Evolutionary conservation across 2,797 vertebrate species (phyloP).

Genomic region (Labeo calbasu): DNA sequence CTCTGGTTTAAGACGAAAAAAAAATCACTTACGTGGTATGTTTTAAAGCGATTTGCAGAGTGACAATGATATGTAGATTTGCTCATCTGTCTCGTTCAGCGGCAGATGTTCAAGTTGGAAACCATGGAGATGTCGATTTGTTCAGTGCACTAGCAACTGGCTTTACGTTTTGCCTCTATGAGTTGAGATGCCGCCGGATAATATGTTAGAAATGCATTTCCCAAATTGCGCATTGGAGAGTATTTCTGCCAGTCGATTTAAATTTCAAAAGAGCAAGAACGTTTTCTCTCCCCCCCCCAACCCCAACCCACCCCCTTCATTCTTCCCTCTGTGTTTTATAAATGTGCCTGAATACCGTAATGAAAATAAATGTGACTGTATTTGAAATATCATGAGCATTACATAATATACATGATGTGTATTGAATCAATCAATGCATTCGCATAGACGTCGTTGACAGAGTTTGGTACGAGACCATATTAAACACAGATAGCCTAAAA

Average conservation of each 20-base stretch:
- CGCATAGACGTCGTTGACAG: background rate
- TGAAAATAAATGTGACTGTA: background rate
- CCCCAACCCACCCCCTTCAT: too few relatives aligned
- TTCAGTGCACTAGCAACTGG: slow-evolving; percentile 14
- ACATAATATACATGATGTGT: background rate
- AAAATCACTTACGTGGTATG: background rate
- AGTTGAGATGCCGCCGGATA: slow-evolving; percentile 25
- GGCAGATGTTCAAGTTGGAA: slow-evolving; percentile 17
- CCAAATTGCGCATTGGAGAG: slow-evolving; percentile 41
- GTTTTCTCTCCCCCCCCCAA: background rate
- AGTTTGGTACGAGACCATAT: background rate
- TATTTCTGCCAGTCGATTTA: slow-evolving; percentile 22
- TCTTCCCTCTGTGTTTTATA: background rate
- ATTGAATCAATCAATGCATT: background rate
- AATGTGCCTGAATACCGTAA: slow-evolving; percentile 7
- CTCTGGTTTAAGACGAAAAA: background rate
- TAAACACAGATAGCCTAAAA: background rate
- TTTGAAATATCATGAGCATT: slow-evolving; percentile 13
- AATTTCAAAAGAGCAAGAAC: slow-evolving; percentile 13
- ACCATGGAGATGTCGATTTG: slow-evolving; percentile 4
- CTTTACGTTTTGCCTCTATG: background rate
- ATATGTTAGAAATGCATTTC: slow-evolving; percentile 28
- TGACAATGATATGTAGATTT: background rate
- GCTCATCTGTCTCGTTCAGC: background rate
- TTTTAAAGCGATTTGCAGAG: background rate